Base-by-base conservation (phyloP, 2,113 vertebrate species). In the Bambusicola thoracicus region DNA sequence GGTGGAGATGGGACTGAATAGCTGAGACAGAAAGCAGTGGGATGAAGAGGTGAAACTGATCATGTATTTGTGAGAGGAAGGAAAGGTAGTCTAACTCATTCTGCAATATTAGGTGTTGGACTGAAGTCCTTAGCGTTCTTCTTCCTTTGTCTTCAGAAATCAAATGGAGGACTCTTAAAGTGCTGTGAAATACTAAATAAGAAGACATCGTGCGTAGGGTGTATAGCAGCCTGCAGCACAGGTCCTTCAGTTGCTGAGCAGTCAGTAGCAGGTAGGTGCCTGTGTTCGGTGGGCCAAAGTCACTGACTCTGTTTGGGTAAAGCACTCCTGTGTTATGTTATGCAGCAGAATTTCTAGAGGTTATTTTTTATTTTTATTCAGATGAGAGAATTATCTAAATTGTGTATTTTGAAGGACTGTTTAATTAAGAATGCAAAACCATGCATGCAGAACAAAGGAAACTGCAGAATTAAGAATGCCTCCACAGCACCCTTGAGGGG, bases 11-110 rank as follows among this genome's bases (percentile, higher is more conserved):
- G 48, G 25, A 34, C 21, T 0, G 1, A 27, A 16, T 8, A 32
- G 4, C 22, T 68, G 43, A n/a, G n/a, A 36, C 36, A 22, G 19
- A 51, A 51, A n/a, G 8, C 1, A 0, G 4, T 63, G 36, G 53
- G 18, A 38, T 48, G 62, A 70, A 40, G 59, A 77, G 16, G 12
- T 63, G 19, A 46, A 81, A 53, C 6, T 46, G 17, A 13, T 67
- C 11, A 10, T 21, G 13, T 41, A 36, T 59, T 63, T 59, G 30
- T 38, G 53, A 41, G 75, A 89, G 46, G 20, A 49, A 29, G 68
- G 53, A 51, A 70, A 88, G 25, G 51, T 29, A 51, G 11, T 29
- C 4, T 63, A 51, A 68, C 38, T 36, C 51, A 72, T 16, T 20
- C n/a, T n/a, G 48, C 30, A 8, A 1, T 46, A 46, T 15, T 80